Conservation (phyloP, 2,113 vertebrate genomes). For the Xenopus tropicalis region UCB_Xtro_10.0 CM004445.2:76702501-76703000, state of each 20-base stretch:
- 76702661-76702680: background rate
- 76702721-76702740: background rate
- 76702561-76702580: no score
- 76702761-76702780: background rate
- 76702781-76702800: background rate
- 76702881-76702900: background rate
- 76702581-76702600: no score
- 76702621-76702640: no score
- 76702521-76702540: no score
- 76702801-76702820: slow-evolving; percentile 14
- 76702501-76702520: no score
- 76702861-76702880: slow-evolving; percentile 3
- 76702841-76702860: background rate
- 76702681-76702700: background rate
- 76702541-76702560: no score
- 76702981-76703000: no score
- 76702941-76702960: no score
- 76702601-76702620: no score
- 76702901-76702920: background rate
- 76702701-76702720: background rate
- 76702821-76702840: background rate
- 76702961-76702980: no score
- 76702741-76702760: background rate
- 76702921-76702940: no score
- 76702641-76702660: background rate